Evolutionary conservation across 2,888 invertebrate genomes (phyloP).

Genomic region (Brenthis ino): DNA sequence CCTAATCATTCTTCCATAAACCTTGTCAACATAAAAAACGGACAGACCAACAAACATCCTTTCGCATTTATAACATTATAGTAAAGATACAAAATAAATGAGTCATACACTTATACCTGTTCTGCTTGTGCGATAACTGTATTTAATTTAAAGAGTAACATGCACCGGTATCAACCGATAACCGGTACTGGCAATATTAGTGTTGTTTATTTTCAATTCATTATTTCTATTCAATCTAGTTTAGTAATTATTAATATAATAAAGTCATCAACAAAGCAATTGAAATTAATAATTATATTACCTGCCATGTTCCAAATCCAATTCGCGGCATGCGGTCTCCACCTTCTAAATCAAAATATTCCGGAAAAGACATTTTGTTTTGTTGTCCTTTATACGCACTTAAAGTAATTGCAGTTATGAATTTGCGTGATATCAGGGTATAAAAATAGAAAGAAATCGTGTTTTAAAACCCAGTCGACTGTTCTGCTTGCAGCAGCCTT

Average conservation of each 20-base stretch:
- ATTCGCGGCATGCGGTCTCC: conserved; percentile 86
- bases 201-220: neutral
- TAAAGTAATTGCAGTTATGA: neutral
- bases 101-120: too few species aligned
- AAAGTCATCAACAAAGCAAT: neutral
- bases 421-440: neutral
- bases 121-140: too few species aligned
- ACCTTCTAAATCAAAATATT: conserved; percentile 63
- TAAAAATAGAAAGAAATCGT: neutral
- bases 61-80: too few species aligned
- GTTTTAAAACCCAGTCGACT: neutral
- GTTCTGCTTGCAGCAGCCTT: conserved; percentile 3
- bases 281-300: conserved; percentile 58
- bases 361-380: conserved; percentile 57
- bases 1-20: too few species aligned
- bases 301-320: conserved; percentile 92
- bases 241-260: neutral
- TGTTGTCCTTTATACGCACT: conserved; percentile 6
- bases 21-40: too few species aligned
- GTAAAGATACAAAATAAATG: too few species aligned
- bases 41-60: too few species aligned
- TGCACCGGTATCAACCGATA: too few species aligned
- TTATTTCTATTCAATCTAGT: neutral
- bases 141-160: too few species aligned
- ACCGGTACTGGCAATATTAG: too few species aligned